A percentile compares a stretch with the other conserved stretches of the same genome.
These are phyloP conservation scores for Gymnocephalus cernua DNA, from an alignment of 2,113 vertebrate species.

Conservation along the genomic window DNA sequence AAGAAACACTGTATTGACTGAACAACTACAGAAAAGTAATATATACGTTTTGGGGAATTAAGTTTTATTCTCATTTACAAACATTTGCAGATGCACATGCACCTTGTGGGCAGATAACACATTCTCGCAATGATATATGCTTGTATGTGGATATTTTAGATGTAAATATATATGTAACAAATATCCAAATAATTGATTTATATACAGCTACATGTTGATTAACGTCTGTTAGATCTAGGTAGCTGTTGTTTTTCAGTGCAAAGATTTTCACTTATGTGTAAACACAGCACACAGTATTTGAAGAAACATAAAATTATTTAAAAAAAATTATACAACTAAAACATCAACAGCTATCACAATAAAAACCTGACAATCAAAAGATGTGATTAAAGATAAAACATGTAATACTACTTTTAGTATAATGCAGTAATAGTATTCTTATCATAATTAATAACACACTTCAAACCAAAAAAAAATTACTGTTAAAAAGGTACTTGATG, in stretches of 20 bases:
- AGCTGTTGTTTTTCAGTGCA: not conserved
- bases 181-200: no score
- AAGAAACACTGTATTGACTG: no score
- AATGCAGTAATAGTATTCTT: no score
- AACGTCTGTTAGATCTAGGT: not conserved
- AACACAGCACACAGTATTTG: not conserved
- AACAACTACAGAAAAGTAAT: no score
- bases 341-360: not conserved
- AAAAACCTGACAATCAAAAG: not conserved
- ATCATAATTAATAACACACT: no score
- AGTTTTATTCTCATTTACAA: not conserved
- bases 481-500: not conserved
- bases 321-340: not conserved
- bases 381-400: not conserved
- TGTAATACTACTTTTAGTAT: no score
- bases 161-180: not conserved
- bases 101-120: not conserved
- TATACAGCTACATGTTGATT: no score
- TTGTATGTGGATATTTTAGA: no score
- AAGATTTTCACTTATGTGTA: not conserved
- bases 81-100: not conserved
- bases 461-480: not conserved
- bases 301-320: not conserved
- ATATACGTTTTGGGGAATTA: not conserved
- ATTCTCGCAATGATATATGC: no score